phyloP scores from a whole-genome alignment of 2,113 vertebrate species.

The Todiramphus saurophagus region DNA sequence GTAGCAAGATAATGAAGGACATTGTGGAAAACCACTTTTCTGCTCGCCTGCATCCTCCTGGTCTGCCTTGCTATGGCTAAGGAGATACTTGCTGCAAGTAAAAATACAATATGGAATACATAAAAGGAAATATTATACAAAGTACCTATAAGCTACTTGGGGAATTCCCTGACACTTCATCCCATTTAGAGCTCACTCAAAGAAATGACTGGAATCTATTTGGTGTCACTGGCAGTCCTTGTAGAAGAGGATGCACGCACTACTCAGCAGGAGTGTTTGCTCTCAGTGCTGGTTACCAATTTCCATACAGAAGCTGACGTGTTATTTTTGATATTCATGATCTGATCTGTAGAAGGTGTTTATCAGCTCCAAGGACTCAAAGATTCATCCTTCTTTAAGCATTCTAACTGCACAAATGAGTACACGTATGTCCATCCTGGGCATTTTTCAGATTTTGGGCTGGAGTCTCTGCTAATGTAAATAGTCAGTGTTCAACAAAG shows the following conservation, averaged over 20 bases:
- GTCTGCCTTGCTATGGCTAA: neutral
- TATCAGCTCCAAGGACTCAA: neutral
- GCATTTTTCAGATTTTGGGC: neutral
- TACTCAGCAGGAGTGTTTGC: fast-evolving
- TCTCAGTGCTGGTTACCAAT: neutral
- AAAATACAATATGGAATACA: neutral
- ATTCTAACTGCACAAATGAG: neutral
- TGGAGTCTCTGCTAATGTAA: neutral
- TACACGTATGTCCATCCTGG: neutral
- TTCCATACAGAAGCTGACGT: neutral
- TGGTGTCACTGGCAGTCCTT: neutral
- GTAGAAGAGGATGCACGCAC: neutral
- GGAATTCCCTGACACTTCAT: neutral
- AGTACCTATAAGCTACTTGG: neutral
- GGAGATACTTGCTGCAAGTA: neutral
- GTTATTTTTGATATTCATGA: neutral
- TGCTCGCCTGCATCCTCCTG: neutral
- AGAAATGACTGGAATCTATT: neutral
- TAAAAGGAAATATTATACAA: neutral
- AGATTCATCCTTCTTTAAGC: neutral
- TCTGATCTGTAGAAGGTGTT: neutral
- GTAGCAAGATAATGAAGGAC: neutral
- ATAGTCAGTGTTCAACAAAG: neutral
- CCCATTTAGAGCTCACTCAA: neutral
- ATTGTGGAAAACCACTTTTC: neutral